These are phyloP conservation scores for Ornithoptera priamus DNA, from an alignment of 2,888 invertebrate species.

Conservation along the genomic window DNA sequence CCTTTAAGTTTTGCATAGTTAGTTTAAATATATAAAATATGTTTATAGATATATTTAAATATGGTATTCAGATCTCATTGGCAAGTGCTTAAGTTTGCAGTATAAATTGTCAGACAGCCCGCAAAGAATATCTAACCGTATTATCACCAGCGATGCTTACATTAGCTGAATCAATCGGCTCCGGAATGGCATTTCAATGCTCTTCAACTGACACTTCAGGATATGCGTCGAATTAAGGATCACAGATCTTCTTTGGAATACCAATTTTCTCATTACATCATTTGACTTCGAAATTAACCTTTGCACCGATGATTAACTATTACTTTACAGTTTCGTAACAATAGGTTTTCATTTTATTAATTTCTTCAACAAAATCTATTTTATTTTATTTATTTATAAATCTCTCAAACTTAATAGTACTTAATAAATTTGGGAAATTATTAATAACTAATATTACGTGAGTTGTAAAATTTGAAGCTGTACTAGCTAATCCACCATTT, in stretches of 20 bases:
- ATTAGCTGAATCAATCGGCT: conserved; percentile 58
- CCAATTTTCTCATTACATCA: conserved; percentile 2
- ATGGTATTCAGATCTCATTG: conserved; percentile 1
- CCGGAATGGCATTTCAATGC: conserved; percentile 47
- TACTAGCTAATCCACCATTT: too few relatives aligned
- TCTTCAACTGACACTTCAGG: conserved; percentile 38
- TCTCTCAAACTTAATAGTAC: too few relatives aligned
- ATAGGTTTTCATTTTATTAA: too few relatives aligned
- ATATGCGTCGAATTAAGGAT: conserved; percentile 33
- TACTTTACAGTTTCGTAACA: too few relatives aligned
- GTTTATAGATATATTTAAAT: not conserved
- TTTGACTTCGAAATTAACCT: not conserved
- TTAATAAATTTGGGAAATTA: too few relatives aligned
- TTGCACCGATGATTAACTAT: not conserved
- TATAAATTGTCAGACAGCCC: conserved; percentile 19
- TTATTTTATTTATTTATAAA: too few relatives aligned
- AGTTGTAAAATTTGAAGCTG: too few relatives aligned
- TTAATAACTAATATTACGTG: too few relatives aligned
- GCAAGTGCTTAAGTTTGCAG: conserved; percentile 10
- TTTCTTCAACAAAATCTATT: too few relatives aligned
- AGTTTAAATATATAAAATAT: not conserved
- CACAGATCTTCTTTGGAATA: conserved; percentile 3
- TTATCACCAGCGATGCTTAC: conserved; percentile 44
- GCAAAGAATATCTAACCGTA: conserved; percentile 35
- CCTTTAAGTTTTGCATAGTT: too few relatives aligned